These are phyloP conservation scores for Leptoclinus maculatus DNA, from an alignment of 2,797 vertebrate genomes.

Conservation along the genomic window DNA sequence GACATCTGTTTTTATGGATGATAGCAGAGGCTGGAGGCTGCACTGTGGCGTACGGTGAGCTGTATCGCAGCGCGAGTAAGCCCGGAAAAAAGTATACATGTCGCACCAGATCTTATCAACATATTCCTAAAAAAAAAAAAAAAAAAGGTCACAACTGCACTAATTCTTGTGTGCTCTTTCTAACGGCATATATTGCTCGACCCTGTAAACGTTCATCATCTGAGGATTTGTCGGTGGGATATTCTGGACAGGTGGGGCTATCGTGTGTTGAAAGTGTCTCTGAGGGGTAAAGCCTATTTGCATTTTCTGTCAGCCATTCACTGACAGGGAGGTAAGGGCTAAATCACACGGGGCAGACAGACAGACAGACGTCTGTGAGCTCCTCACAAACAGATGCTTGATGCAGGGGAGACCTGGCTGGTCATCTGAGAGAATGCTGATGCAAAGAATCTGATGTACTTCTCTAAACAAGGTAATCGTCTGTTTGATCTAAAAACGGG, in stretches of 20 bases:
- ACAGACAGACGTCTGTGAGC: slow-evolving; percentile 55
- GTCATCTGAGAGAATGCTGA: slow-evolving; percentile 53
- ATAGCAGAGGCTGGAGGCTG: slow-evolving; percentile 15
- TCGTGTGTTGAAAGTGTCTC: slow-evolving; percentile 68
- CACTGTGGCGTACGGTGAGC: background rate
- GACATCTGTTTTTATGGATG: slow-evolving; percentile 58
- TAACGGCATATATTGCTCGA: slow-evolving; percentile 6
- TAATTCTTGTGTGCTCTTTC: background rate
- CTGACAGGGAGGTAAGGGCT: slow-evolving; percentile 54
- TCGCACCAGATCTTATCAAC: slow-evolving; percentile 28
- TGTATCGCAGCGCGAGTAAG: background rate
- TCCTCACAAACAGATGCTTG: slow-evolving; percentile 54
- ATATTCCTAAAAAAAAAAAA: background rate
- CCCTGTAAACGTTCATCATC: slow-evolving; percentile 7
- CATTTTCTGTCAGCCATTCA: slow-evolving; percentile 72
- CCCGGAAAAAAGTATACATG: slow-evolving; percentile 20
- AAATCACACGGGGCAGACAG: slow-evolving; percentile 55
- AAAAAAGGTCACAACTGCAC: slow-evolving; percentile 13
- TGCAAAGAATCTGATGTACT: slow-evolving; percentile 26
- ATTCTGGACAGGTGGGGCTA: slow-evolving; percentile 66
- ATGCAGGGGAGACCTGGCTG: slow-evolving; percentile 26
- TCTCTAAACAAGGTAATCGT: slow-evolving; percentile 58
- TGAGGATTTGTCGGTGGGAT: slow-evolving; percentile 38
- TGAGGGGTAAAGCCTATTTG: slow-evolving; percentile 68
- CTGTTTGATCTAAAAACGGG: slow-evolving; percentile 20